These are phyloP conservation scores for Ptilonorhynchus violaceus DNA, from an alignment of 2,113 vertebrate genomes.

Conservation along the genomic window DNA sequence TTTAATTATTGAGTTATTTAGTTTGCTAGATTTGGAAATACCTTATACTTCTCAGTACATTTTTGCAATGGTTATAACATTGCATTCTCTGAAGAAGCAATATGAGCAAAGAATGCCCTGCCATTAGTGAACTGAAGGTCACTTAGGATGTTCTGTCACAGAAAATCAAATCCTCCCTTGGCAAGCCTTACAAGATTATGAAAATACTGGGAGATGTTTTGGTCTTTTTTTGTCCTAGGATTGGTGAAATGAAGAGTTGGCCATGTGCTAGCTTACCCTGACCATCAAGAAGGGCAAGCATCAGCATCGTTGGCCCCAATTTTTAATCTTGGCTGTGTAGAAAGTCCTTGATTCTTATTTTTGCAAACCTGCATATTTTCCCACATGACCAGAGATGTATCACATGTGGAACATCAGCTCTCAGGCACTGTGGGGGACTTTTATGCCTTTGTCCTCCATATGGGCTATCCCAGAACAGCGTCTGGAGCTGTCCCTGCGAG, in stretches of 20 bases:
- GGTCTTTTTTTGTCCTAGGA: neutral
- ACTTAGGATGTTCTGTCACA: neutral
- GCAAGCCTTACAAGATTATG: neutral
- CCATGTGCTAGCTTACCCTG: neutral
- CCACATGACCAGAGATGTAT: neutral
- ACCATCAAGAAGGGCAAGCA: neutral
- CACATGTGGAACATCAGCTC: neutral
- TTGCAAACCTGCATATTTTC: neutral
- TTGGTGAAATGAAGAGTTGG: neutral
- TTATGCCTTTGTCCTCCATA: neutral
- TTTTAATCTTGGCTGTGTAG: neutral
- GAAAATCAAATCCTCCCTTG: neutral
- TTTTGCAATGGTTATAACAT: neutral
- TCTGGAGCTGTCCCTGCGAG: neutral
- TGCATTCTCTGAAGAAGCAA: neutral
- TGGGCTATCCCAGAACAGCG: neutral
- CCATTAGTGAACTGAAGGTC: neutral
- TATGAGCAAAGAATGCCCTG: neutral
- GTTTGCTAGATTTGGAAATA: neutral
- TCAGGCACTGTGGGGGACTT: fast-evolving
- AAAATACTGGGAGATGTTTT: neutral
- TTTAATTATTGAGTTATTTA: neutral
- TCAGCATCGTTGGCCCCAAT: neutral
- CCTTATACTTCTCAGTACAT: neutral
- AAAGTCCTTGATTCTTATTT: neutral